Evolutionary conservation across 2,113 vertebrate genomes (phyloP), one percentile per base, ranked within the genome.

Genomic region (Chionis minor): DNA sequence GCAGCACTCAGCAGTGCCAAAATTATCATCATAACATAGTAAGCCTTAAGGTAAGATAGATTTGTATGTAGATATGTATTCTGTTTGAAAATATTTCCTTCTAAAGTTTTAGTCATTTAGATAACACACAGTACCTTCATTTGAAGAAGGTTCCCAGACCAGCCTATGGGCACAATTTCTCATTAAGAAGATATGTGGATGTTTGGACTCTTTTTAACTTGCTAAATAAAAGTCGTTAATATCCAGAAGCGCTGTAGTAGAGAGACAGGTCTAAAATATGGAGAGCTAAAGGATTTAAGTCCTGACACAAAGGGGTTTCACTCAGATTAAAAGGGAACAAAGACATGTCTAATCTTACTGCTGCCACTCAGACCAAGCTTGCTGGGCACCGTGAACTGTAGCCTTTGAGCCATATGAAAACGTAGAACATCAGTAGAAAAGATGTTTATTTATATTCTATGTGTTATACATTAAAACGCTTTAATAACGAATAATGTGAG

Each of bases 301-400:
- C 78, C 35, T 77, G 66, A 14, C 73, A 94, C 75, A 83, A 93
- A 73, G 19, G 55, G 63, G 67, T 67, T 84, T 90, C 56, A 45
- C 56, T 87, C 78, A 77, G 73, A 88, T 95, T 52, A 82, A 32
- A 74, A 35, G 65, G 69, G 47, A 96, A 94, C 70, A 94, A 83
- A 94, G 65, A 22, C 33, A 45, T 0, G 1, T 55, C 59, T 94
- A 55, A 91, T 69, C 86, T 90, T 74, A 33, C 59, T 55, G 72
- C 67, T 96, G 79, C 69, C 79, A 74, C 82, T 86, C 92, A 88
- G 61, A 15, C 72, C 69, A 7, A 33, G 93, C 81, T 86, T 71
- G 82, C 65, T 52, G 88, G 82, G 82, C 85, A 63, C 59, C 2
- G 12, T 18, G 92, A 92, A 93, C 70, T 70, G 59, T 23, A 61